Base-by-base conservation (phyloP, 1,140 invertebrate species). In the Drosophila oshimai region DNA sequence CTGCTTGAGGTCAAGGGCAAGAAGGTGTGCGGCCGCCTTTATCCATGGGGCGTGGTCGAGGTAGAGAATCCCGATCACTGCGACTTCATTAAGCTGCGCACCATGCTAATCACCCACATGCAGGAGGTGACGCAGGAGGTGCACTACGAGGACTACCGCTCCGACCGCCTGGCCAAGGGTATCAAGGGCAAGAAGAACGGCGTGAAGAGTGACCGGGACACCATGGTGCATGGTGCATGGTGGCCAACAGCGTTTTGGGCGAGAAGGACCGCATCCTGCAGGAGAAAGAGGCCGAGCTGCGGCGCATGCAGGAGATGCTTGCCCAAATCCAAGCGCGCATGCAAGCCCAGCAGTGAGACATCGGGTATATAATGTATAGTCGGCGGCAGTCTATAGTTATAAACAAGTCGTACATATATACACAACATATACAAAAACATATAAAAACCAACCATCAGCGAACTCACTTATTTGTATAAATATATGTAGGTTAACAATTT, bases 1-100 rank as follows among this genome's bases (percentile, higher is more conserved):
- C 92, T 98, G 17, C 93, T 99, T 54, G 98, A 99, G 92, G 96
- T 97, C 7, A 95, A 96, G 87, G 97, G 97, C 17, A 94, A 95
- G 39, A 97, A 96, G 91, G 96, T 98, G 44, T 93, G 98, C 47
- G 98, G 98, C 9, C 94, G 98, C 28, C 93, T 98, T 15, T 99
- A 99, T 93, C 98, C 98, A 0, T 99, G 98, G 98, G 99, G 99
- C 33, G 96, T 98, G 18, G 98, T 99, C 0, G 98, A 99, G 93
- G 98, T 99, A 10, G 99, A 99, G 92, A 99, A 99, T 93, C 95
- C 98, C 1, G 97, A 98, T 50, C 98, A 99, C 91, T 99, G 98
- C 92, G 99, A 99, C 93, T 99, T 99, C 91, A 96, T 99, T 67
- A 99, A 99, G 90, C 93, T 99, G 41, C 93, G 98, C 68, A 99